Conservation (phyloP, 2,888 invertebrate genomes). For the Latrodectus hesperus region DNA sequence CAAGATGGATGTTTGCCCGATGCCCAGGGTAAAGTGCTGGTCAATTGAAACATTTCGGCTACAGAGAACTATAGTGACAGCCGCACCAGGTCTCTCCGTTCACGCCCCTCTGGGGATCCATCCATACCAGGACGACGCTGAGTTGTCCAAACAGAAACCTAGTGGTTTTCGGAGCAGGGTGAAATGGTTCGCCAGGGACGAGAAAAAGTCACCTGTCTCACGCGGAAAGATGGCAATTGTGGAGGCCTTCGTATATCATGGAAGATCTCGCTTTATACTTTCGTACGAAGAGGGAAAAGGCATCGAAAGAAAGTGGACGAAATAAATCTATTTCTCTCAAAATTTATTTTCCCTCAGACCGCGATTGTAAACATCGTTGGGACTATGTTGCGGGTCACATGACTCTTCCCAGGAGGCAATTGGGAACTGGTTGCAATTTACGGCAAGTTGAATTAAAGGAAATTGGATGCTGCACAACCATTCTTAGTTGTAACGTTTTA, state of each 20-base stretch:
- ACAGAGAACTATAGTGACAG: conserved; percentile 12
- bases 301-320: no score
- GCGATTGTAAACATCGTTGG: no score
- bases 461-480: no score
- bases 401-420: no score
- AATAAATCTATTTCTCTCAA: no score
- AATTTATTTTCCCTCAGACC: no score
- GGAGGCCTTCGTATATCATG: conserved; percentile 30
- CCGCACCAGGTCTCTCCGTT: conserved; percentile 13
- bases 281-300: background rate
- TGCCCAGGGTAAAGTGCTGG: conserved; percentile 34
- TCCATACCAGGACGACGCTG: conserved; percentile 36
- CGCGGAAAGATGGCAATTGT: background rate
- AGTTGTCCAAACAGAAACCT: conserved; percentile 47
- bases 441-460: no score
- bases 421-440: no score
- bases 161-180: conserved; percentile 16
- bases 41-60: conserved; percentile 46
- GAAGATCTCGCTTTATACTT: background rate
- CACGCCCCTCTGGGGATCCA: conserved; percentile 25
- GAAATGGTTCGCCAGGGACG: conserved; percentile 41
- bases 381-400: no score
- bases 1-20: conserved; percentile 40
- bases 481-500: no score
- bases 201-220: conserved; percentile 44